Base-by-base conservation (phyloP, 2,888 invertebrate species). In the Drosophila mulleri region DNA sequence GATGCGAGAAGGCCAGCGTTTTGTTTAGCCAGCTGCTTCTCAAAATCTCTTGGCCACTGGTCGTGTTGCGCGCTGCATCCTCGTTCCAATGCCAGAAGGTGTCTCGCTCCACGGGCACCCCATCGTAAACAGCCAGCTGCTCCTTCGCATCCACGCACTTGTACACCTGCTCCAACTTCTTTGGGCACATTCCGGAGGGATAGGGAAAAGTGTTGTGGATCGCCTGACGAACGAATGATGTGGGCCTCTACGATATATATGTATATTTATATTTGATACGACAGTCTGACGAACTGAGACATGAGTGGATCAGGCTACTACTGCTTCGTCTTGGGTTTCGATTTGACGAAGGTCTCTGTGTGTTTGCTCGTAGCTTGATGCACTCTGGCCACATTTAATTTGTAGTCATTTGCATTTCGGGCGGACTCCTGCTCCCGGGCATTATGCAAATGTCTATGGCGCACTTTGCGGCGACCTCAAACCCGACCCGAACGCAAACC, bases 361-460 rank as follows among this genome's bases (percentile, higher is more conserved):
- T 57, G 35, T 52, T 11, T n/a, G 70, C 39, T 56, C 60, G 60
- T 58, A 11, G 54, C 62, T 53, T 80, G 72, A 71, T 73, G 82
- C 78, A 78, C 69, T 78, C 75, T 64, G 75, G 70, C 64, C 71
- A 76, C 81, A 83, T 88, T 88, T 88, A 90, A 90, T 90, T 88
- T 90, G 90, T 83, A 75, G 79, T 82, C 82, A 91, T 88, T 91
- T 86, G 88, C 90, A 91, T 87, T 82, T 70, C 35, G 66, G n/a
- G 56, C 52, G 62, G 14, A 20, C 12, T 6, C 9, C 4, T 60
- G 26, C 26, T 7, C 50, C 63, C 53, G 66, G 67, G 81, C 73
- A 91, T 91, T 90, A 90, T 90, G 90, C 79, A 89, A 90, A 90
- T 90, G 57, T 91, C 42, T 78, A 74, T 67, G 73, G 90, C 85